Evolutionary conservation across 2,113 vertebrate species (phyloP).

Genomic region (Chloropsis cyanopogon): DNA sequence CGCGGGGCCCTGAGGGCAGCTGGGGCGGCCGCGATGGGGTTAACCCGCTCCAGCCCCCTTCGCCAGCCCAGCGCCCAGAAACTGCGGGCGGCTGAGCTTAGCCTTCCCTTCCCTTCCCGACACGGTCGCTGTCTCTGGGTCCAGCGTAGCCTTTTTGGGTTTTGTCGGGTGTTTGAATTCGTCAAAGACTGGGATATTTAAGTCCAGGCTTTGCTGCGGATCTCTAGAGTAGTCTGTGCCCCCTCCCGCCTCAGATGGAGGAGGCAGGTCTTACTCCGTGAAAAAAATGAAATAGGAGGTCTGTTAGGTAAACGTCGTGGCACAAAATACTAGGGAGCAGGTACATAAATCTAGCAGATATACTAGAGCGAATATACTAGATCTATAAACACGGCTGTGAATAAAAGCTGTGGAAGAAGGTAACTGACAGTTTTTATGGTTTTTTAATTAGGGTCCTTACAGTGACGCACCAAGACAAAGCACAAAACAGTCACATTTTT

Average conservation of each 20-base stretch:
- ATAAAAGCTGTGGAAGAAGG: not conserved
- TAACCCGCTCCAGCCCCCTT: rapidly evolving
- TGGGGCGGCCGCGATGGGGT: not conserved
- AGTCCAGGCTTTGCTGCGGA: too few relatives aligned
- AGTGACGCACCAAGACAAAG: not conserved
- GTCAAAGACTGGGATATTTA: rapidly evolving
- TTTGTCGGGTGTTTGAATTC: not conserved
- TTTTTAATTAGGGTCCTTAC: not conserved
- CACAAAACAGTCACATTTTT: not conserved
- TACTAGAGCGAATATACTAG: too few relatives aligned
- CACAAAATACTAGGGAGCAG: not conserved
- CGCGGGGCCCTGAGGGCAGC: not conserved
- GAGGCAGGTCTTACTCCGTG: not conserved
- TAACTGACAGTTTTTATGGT: rapidly evolving
- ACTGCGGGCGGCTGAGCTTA: rapidly evolving
- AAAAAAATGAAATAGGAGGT: not conserved
- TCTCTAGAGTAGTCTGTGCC: not conserved
- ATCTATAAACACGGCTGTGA: not conserved
- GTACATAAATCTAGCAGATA: too few relatives aligned
- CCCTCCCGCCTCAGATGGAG: not conserved
- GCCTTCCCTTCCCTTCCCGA: too few relatives aligned
- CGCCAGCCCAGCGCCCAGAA: rapidly evolving
- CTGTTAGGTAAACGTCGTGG: not conserved
- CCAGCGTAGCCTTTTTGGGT: rapidly evolving
- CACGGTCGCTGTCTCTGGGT: too few relatives aligned